Evolutionary conservation across 2,797 vertebrate species (phyloP).

Genomic region (Typhlichthys eigenmanni): DNA sequence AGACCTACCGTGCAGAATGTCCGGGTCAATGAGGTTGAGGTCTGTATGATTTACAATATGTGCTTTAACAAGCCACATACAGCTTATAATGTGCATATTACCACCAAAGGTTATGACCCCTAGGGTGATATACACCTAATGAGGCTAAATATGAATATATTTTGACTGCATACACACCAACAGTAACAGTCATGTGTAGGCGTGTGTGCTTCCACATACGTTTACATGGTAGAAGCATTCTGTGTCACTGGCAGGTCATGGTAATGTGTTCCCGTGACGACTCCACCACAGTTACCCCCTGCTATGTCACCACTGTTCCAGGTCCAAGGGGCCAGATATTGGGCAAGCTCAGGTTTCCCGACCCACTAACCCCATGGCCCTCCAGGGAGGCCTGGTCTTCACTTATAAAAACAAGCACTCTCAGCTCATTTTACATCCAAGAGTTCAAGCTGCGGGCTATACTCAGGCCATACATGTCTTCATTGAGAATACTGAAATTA

Average conservation of each 20-base stretch:
- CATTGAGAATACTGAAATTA: neutral
- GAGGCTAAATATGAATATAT: no score
- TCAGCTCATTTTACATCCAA: slow-evolving; percentile 67
- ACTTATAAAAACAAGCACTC: slow-evolving; percentile 76
- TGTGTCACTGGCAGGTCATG: slow-evolving; percentile 34
- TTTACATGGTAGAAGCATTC: slow-evolving; percentile 9
- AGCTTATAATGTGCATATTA: slow-evolving; percentile 18
- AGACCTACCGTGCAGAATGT: slow-evolving; percentile 66
- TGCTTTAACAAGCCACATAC: slow-evolving; percentile 49
- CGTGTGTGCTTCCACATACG: neutral
- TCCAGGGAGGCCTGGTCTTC: slow-evolving; percentile 58
- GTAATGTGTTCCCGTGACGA: slow-evolving; percentile 23
- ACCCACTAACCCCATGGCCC: slow-evolving; percentile 51
- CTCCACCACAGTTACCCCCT: slow-evolving; percentile 49
- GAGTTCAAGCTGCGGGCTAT: slow-evolving; percentile 37
- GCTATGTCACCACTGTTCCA: slow-evolving; percentile 61
- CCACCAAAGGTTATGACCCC: no score
- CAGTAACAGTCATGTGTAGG: neutral
- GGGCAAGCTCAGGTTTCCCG: slow-evolving; percentile 67
- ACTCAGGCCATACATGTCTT: slow-evolving; percentile 24
- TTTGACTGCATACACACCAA: no score
- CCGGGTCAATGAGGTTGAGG: slow-evolving; percentile 57
- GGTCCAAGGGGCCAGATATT: slow-evolving; percentile 59
- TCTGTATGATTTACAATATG: slow-evolving; percentile 60
- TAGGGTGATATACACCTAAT: no score